Conservation (phyloP, 1,140 invertebrate species). For the Luehdorfia chinensis region DNA sequence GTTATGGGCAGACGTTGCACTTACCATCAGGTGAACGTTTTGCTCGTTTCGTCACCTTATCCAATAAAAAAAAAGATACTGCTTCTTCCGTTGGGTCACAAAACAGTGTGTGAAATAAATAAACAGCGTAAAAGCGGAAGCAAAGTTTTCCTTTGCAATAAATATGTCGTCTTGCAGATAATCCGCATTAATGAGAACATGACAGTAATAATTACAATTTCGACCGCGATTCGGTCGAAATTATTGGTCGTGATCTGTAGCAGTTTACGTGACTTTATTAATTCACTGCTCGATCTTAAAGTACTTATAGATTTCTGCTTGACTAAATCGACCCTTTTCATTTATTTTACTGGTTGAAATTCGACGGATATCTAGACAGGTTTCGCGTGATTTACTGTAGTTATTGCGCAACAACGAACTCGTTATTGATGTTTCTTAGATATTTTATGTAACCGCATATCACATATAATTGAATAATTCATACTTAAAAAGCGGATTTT, state of each 20-base stretch:
- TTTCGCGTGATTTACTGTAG: not conserved
- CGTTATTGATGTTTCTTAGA: constrained; percentile 11
- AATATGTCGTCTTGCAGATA: too few species aligned
- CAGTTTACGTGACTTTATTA: not conserved
- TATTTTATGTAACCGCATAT: constrained; percentile 1
- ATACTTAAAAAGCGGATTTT: not conserved
- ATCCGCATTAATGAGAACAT: too few species aligned
- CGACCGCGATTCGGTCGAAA: not conserved
- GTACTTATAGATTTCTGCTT: not conserved
- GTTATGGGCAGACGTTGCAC: too few species aligned
- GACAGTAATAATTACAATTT: too few species aligned
- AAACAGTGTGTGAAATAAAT: too few species aligned
- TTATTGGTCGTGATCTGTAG: not conserved
- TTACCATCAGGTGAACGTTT: too few species aligned
- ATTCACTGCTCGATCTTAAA: not conserved
- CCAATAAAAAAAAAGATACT: too few species aligned
- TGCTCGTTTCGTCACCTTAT: too few species aligned
- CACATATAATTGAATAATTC: not conserved
- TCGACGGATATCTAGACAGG: not conserved
- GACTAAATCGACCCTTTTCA: not conserved
- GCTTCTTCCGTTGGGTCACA: too few species aligned
- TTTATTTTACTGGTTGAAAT: not conserved
- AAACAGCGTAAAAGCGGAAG: too few species aligned
- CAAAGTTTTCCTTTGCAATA: too few species aligned
- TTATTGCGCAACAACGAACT: constrained; percentile 1